Evolutionary conservation across 2,797 vertebrate species (phyloP), one percentile per base, ranked within the genome.

Genomic region (Eptatretus atami): DNA sequence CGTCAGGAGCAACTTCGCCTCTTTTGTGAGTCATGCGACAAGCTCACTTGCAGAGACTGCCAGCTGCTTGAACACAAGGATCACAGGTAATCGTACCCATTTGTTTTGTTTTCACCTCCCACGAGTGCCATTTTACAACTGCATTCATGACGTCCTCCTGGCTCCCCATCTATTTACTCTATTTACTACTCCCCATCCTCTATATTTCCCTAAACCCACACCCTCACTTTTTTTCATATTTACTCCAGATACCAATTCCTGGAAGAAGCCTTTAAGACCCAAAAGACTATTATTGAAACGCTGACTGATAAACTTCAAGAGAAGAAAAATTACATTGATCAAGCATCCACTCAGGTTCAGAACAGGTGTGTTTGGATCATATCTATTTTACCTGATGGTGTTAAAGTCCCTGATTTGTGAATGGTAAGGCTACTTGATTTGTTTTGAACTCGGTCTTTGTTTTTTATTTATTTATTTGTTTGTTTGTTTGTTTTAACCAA

Each of bases 21-120:
- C 64, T 98, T 96, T 64, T 98, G 92, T 70, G 92, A 98, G 75
- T 95, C 92, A 1, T 98, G 92, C 68, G 92, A 98, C 70, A 82
- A 85, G 54, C 69, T 98, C 70, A 98, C 92, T 2, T 98, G 92
- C 70, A 72, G 92, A 64, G 92, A 98, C 73, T 98, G 92, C 71
- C 92, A 98, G 72, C 74, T 98, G 12, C 76, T 88, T 2, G 90
- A 90, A 66, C 92, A 96, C 76, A 98, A 98, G 69, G 92, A 98
- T 69, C 92, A 98, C 75, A 94, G 92, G 92, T 98, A 78, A 57
- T 63, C 52, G 19, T 10, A 5, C 55, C 52, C 52, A 6, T 12
- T 19, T 13, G 15, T 24, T 11, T 24, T 13, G 53, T 15, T 11
- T 9, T 31, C 15, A 24, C 24, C 55, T n/a, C 24, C 24, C 55